These are phyloP conservation scores for Iguana delicatissima DNA, from an alignment of 2,797 vertebrate genomes.

Conservation along the genomic window DNA sequence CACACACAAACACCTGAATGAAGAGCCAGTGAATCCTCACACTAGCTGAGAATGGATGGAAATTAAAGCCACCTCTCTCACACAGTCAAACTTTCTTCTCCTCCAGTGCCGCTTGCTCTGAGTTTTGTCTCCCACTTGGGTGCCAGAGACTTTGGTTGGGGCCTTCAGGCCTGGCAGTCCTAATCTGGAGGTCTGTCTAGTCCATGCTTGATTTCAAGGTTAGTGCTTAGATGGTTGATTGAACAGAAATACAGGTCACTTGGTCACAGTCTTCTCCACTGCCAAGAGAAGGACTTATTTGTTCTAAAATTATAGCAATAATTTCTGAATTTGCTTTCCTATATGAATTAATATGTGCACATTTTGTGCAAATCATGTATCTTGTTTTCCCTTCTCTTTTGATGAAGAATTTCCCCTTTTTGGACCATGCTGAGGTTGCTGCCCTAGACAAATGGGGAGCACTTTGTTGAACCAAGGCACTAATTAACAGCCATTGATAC, in stretches of 20 bases:
- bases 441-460: background rate
- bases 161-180: too few species aligned
- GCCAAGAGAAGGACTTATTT: background rate
- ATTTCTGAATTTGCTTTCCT: background rate
- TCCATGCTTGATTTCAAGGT: background rate
- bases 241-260: background rate
- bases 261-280: background rate
- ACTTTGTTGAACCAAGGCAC: background rate
- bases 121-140: too few species aligned
- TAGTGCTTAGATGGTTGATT: background rate
- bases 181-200: background rate
- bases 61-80: too few species aligned
- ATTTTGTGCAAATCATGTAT: background rate
- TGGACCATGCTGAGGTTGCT: background rate
- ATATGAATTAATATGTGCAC: background rate
- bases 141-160: too few species aligned
- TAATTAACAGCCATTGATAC: background rate
- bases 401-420: background rate
- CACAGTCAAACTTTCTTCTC: too few species aligned
- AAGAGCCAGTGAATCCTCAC: too few species aligned
- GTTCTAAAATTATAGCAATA: background rate
- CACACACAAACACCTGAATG: too few species aligned
- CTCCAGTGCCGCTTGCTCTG: too few species aligned
- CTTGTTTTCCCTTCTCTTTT: background rate
- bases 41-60: too few species aligned